A percentile compares a stretch with the other conserved stretches of the same genome.
phyloP scores from a whole-genome alignment of 1,140 invertebrate genomes.

The Aphelinus atriplicis region DNA sequence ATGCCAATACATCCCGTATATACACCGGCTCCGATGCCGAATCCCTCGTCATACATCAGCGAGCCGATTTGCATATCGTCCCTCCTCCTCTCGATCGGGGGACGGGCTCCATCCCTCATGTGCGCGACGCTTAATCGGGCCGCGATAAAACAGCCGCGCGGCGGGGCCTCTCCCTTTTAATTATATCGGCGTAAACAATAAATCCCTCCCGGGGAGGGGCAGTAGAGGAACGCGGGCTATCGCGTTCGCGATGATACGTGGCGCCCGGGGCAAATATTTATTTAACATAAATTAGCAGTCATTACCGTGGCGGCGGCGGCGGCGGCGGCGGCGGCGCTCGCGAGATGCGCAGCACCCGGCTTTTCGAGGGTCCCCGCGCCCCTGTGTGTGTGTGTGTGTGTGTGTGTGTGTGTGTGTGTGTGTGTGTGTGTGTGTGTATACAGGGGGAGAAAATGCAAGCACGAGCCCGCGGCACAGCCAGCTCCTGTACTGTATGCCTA shows the following conservation, averaged over 20 bases:
- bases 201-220: not conserved
- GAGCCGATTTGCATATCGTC: no score
- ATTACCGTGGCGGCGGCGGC: constrained; percentile 40
- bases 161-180: constrained; percentile 11
- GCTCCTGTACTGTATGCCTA: no score
- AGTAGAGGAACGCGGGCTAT: constrained; percentile 23
- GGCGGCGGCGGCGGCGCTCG: not conserved
- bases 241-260: constrained; percentile 47
- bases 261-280: constrained; percentile 48
- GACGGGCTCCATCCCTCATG: no score
- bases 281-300: constrained; percentile 54
- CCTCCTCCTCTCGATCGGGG: no score
- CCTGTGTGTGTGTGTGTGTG: constrained; percentile 16
- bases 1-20: no score
- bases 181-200: constrained; percentile 25
- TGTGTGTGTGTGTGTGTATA: constrained; percentile 11
- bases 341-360: not conserved
- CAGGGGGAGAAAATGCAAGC: constrained; percentile 30
- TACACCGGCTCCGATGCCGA: no score
- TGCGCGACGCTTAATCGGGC: no score
- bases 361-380: constrained; percentile 9
- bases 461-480: not conserved
- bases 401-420: constrained; percentile 2
- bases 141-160: no score
- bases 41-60: no score